Evolutionary conservation across 2,797 vertebrate species (phyloP).

Genomic region (Arnoldichthys spilopterus): DNA sequence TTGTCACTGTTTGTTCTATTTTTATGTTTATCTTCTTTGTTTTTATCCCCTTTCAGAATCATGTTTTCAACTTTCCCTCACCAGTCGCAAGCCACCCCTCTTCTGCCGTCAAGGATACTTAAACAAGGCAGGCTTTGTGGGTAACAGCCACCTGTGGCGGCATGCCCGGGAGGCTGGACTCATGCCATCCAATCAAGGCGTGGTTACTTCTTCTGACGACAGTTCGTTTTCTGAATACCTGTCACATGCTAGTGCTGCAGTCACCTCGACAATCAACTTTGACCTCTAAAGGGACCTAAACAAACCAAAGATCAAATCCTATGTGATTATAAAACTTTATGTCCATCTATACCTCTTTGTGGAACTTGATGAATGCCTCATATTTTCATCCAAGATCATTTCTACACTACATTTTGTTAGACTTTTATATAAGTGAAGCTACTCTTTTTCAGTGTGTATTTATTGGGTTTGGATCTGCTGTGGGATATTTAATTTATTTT

Average conservation of each 20-base stretch:
- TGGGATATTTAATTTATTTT: constrained; percentile 60
- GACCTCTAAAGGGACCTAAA: constrained; percentile 69
- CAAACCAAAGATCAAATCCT: constrained; percentile 41
- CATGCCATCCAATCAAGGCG: constrained; percentile 46
- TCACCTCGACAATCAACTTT: constrained; percentile 80
- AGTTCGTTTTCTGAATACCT: constrained; percentile 59
- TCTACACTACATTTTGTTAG: constrained; percentile 18
- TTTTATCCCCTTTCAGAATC: constrained; percentile 77
- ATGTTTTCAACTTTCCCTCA: constrained; percentile 89
- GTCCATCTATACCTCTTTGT: constrained; percentile 24
- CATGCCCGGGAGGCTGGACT: constrained; percentile 64
- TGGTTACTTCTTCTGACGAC: constrained; percentile 22
- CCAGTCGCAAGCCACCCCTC: constrained; percentile 84
- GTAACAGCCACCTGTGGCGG: constrained; percentile 65
- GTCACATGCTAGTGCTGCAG: constrained; percentile 63
- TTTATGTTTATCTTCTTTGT: neutral
- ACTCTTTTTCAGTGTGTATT: constrained; percentile 45
- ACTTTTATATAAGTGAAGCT: constrained; percentile 44
- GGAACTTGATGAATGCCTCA: constrained; percentile 4
- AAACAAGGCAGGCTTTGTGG: constrained; percentile 79
- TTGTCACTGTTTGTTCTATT: neutral
- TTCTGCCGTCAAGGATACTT: constrained; percentile 90
- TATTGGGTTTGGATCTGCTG: constrained; percentile 40
- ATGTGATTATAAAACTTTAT: constrained; percentile 22
- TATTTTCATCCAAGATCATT: constrained; percentile 16